Conservation (phyloP, 2,888 invertebrate species). For the Charanyca ferruginea region DNA sequence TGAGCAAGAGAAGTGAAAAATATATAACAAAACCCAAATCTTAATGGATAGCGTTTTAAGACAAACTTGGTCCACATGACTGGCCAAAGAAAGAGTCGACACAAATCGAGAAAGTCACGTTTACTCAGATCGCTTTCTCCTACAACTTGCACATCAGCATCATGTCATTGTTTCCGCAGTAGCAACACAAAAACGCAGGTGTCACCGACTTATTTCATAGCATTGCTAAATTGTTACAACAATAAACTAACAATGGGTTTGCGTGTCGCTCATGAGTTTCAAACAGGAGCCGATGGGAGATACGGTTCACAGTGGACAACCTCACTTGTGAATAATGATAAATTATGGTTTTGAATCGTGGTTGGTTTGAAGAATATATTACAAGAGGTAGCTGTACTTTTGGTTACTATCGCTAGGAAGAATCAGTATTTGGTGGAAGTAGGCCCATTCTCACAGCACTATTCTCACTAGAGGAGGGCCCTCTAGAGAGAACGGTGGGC, state of each 20-base stretch:
- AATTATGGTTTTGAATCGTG: slow-evolving; percentile 11
- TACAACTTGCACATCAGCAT: not conserved
- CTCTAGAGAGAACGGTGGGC: too few species aligned
- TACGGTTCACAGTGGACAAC: slow-evolving; percentile 30
- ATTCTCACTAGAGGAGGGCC: too few species aligned
- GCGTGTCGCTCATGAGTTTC: slow-evolving; percentile 38
- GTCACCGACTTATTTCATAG: slow-evolving; percentile 46
- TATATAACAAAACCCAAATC: too few species aligned
- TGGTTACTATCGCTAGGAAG: too few species aligned
- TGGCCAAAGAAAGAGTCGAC: too few species aligned
- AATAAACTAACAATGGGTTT: slow-evolving; percentile 48
- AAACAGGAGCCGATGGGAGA: slow-evolving; percentile 43
- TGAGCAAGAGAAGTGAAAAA: too few species aligned
- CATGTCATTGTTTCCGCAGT: slow-evolving; percentile 53
- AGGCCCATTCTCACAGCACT: too few species aligned
- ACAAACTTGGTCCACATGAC: too few species aligned
- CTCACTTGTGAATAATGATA: slow-evolving; percentile 12
- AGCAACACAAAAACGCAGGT: slow-evolving; percentile 43
- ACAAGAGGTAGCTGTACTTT: too few species aligned
- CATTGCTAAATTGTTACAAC: slow-evolving; percentile 47
- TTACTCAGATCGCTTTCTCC: slow-evolving; percentile 2
- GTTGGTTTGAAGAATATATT: not conserved
- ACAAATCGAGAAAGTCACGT: too few species aligned
- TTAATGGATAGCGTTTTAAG: too few species aligned
- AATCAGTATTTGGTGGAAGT: too few species aligned